phyloP scores from a whole-genome alignment of 1,140 invertebrate genomes.

The Bursaphelenchus mucronatus region DNA sequence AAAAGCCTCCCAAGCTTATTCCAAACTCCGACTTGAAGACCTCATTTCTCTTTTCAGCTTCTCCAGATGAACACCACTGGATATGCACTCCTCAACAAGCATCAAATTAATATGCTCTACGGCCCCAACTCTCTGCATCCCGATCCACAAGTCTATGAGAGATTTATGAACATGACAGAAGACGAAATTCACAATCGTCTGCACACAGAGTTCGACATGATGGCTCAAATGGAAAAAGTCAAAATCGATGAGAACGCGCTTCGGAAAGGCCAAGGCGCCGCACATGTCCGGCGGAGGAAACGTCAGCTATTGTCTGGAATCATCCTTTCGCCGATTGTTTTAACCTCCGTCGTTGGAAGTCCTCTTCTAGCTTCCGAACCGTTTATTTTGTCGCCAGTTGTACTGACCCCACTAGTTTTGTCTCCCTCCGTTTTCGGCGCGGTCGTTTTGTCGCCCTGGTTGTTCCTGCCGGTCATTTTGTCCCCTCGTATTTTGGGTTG shows the following conservation, averaged over 20 bases:
- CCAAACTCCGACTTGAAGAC: neutral
- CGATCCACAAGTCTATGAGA: conserved; percentile 12
- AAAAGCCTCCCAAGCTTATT: too few relatives aligned
- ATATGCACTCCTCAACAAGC: conserved; percentile 13
- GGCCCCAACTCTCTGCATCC: conserved; percentile 30
- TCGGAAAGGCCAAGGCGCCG: too few relatives aligned
- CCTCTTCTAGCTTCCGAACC: conserved; percentile 4
- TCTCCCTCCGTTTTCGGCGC: conserved; percentile 43
- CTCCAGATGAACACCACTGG: conserved; percentile 23
- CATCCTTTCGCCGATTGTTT: too few relatives aligned
- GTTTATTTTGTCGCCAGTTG: conserved; percentile 37
- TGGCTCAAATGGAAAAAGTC: too few relatives aligned
- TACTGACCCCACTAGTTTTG: conserved; percentile 28
- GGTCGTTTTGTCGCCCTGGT: conserved; percentile 30
- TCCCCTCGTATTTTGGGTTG: conserved; percentile 33
- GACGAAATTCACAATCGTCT: conserved; percentile 10
- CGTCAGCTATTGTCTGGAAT: too few relatives aligned
- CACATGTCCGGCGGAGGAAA: too few relatives aligned
- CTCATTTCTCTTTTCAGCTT: conserved; percentile 3
- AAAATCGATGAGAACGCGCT: too few relatives aligned
- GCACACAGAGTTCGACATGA: conserved; percentile 1
- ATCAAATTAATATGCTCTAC: conserved; percentile 28
- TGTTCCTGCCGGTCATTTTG: conserved; percentile 36
- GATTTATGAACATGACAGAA: conserved; percentile 6
- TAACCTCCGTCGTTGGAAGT: too few relatives aligned